Evolutionary conservation across 2,113 vertebrate genomes (phyloP).

Genomic region (Pseudorectes ferrugineus): DNA sequence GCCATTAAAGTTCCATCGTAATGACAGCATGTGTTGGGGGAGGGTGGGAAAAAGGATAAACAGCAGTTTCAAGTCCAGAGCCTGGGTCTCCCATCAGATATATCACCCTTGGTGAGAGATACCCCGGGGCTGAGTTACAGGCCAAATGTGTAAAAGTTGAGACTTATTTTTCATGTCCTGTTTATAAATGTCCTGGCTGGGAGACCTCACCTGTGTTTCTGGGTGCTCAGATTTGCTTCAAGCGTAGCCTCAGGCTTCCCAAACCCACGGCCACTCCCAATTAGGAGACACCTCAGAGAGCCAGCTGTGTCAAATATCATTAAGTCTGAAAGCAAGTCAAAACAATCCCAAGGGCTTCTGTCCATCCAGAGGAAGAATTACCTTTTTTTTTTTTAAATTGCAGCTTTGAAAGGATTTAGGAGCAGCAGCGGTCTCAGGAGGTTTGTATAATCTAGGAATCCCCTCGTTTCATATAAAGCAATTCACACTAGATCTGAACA

Average conservation of each 20-base stretch:
- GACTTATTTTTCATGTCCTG: constrained; percentile 3
- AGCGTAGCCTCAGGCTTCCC: neutral
- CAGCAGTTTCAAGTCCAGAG: neutral
- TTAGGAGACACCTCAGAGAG: neutral
- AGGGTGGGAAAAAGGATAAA: neutral
- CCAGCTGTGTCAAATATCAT: neutral
- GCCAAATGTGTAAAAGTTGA: neutral
- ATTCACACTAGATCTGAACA: constrained; percentile 14
- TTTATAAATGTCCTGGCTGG: neutral
- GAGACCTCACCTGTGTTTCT: neutral
- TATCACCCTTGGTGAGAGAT: neutral
- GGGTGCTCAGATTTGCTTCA: neutral
- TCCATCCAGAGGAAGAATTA: neutral
- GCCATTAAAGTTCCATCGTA: neutral
- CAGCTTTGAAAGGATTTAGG: neutral
- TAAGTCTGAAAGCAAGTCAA: constrained; percentile 9
- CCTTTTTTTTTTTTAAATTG: neutral
- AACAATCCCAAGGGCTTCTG: neutral
- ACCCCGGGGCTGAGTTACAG: neutral
- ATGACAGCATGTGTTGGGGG: neutral
- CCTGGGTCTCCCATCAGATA: neutral
- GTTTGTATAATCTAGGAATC: constrained; percentile 1
- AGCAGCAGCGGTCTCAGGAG: neutral
- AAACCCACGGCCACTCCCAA: neutral
- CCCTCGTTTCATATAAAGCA: neutral